These are phyloP conservation scores for Orthosia gracilis DNA, from an alignment of 2,888 invertebrate species.

Conservation along the genomic window DNA sequence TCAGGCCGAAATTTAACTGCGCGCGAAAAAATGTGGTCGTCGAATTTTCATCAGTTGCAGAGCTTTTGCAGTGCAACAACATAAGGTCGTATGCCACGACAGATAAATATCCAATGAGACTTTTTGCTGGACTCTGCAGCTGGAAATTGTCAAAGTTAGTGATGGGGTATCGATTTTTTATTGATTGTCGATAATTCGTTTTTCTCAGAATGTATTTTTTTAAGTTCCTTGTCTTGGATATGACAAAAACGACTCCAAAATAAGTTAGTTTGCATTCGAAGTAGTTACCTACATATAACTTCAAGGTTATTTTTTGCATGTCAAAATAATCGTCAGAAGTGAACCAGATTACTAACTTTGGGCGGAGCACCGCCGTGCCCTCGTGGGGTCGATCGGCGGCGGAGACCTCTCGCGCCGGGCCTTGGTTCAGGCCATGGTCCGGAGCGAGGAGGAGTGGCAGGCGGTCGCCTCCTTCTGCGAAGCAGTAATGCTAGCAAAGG, in stretches of 20 bases:
- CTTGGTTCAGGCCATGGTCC: too few species aligned
- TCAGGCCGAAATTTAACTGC: constrained; percentile 63
- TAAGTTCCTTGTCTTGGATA: too few species aligned
- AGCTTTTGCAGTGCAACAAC: constrained; percentile 75
- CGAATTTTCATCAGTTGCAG: constrained; percentile 81
- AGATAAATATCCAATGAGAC: constrained; percentile 87
- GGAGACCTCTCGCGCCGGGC: too few species aligned
- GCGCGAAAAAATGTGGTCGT: constrained; percentile 72
- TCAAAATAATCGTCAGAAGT: neutral
- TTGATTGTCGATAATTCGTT: constrained; percentile 38
- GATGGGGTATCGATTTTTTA: constrained; percentile 57
- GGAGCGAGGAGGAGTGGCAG: too few species aligned
- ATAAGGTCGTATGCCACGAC: constrained; percentile 72
- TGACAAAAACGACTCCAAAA: neutral
- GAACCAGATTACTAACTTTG: constrained; percentile 12
- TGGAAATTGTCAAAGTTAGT: constrained; percentile 77
- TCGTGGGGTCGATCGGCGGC: too few species aligned
- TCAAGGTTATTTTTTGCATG: constrained; percentile 8
- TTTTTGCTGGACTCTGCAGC: constrained; percentile 82
- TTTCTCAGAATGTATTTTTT: too few species aligned
- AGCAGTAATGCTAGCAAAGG: too few species aligned
- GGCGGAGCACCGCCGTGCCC: too few species aligned
- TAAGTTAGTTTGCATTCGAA: neutral
- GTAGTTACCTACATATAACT: neutral
- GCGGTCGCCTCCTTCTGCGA: too few species aligned